These are phyloP conservation scores for Hybognathus amarus DNA, from an alignment of 2,797 vertebrate species.

Conservation along the genomic window DNA sequence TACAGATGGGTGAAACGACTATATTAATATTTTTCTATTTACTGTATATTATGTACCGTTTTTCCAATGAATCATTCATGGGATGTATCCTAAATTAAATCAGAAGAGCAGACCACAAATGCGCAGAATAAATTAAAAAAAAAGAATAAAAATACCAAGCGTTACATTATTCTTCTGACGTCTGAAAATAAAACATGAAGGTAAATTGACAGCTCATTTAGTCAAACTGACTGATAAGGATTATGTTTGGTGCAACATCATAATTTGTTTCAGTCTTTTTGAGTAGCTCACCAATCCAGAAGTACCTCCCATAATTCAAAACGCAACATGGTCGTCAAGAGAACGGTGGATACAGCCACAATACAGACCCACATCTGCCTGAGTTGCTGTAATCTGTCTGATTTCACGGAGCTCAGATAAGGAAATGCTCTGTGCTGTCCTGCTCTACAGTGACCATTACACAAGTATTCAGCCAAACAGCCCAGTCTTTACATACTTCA, in stretches of 20 bases:
- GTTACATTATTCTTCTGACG: neutral
- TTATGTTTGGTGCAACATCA: neutral
- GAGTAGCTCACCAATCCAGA: neutral
- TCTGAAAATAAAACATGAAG: neutral
- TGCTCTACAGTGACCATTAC: conserved; percentile 15
- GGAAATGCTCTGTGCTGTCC: conserved; percentile 5
- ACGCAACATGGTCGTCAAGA: neutral
- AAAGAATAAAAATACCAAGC: neutral
- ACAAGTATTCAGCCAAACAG: neutral
- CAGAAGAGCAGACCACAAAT: neutral
- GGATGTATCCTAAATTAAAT: neutral
- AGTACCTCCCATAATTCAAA: neutral
- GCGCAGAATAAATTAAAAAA: too few relatives aligned
- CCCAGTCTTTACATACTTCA: neutral
- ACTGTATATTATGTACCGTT: neutral
- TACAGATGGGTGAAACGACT: too few relatives aligned
- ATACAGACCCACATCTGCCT: neutral
- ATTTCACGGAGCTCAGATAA: conserved; percentile 29
- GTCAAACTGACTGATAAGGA: neutral
- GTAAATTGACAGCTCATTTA: neutral
- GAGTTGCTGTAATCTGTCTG: conserved; percentile 18
- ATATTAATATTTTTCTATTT: too few relatives aligned
- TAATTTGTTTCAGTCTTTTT: neutral
- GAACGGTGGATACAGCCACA: neutral
- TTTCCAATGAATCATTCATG: neutral